These are phyloP conservation scores for Linnaemya tessellans DNA, from an alignment of 2,888 invertebrate genomes.

Conservation along the genomic window DNA sequence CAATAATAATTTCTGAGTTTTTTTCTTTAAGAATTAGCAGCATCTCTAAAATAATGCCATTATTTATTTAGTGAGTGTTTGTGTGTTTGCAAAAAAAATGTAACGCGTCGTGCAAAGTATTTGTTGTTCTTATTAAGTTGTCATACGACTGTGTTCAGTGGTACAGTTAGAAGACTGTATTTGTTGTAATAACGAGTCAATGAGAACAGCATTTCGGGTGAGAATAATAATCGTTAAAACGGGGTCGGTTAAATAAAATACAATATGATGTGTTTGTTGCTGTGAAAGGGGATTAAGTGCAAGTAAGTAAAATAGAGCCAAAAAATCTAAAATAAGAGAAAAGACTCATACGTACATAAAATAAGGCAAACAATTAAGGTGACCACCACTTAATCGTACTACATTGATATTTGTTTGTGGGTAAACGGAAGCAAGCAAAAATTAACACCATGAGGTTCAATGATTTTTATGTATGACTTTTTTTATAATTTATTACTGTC, in stretches of 20 bases:
- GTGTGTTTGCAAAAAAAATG: background rate
- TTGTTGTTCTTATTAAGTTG: background rate
- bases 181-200: background rate
- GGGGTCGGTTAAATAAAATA: background rate
- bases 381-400: background rate
- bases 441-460: too few relatives aligned
- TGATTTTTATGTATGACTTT: too few relatives aligned
- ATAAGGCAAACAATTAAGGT: conserved; percentile 9
- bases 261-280: background rate
- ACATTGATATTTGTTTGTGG: too few relatives aligned
- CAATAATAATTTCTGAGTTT: too few relatives aligned
- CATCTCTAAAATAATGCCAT: too few relatives aligned
- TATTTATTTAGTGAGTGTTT: too few relatives aligned
- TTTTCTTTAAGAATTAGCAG: too few relatives aligned
- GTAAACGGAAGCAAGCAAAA: too few relatives aligned
- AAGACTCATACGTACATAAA: background rate
- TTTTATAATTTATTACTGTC: too few relatives aligned
- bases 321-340: background rate
- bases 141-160: background rate
- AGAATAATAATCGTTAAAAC: background rate
- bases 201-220: too few relatives aligned
- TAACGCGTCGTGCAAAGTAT: background rate
- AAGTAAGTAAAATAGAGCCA: conserved; percentile 16
- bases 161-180: background rate
- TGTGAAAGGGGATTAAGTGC: background rate